These are phyloP conservation scores for Hippasteria phrygiana DNA, from an alignment of 53 echinoderm and acorn worm genomes.

Conservation along the genomic window DNA sequence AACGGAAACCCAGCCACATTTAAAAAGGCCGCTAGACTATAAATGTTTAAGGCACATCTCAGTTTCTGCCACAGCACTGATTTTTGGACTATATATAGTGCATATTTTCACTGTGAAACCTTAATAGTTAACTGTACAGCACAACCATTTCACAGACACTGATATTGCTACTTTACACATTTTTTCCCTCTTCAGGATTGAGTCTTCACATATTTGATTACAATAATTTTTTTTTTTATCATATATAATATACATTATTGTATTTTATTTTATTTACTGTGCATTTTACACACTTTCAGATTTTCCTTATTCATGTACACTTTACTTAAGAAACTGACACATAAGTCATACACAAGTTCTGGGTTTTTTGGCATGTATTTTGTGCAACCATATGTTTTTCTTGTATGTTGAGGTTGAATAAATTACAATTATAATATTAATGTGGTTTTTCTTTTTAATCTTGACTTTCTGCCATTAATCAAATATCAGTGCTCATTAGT, in stretches of 20 bases:
- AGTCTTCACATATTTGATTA: neutral
- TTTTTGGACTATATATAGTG: neutral
- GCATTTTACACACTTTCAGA: neutral
- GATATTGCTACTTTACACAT: constrained; percentile 4
- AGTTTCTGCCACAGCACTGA: constrained; percentile 41
- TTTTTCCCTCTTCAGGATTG: neutral
- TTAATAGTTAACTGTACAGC: neutral
- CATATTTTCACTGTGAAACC: neutral
- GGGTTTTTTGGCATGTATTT: too few species aligned
- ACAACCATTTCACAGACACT: neutral
- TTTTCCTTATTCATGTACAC: too few species aligned
- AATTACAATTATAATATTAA: too few species aligned
- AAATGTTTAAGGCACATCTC: constrained; percentile 33
- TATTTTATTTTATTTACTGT: neutral
- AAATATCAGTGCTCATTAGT: too few species aligned
- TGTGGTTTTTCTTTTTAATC: too few species aligned
- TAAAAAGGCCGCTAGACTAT: neutral
- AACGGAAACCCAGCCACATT: neutral
- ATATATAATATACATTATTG: neutral
- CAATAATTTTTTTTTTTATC: neutral
- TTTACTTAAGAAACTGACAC: too few species aligned
- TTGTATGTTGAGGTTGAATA: too few species aligned
- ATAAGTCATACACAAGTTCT: too few species aligned
- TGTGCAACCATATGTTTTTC: too few species aligned
- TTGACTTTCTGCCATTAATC: too few species aligned